Percentiles rank a stretch among this genome's conserved stretches.
Evolutionary conservation across 2,888 invertebrate genomes (phyloP).

Genomic region (Neria commutata): DNA sequence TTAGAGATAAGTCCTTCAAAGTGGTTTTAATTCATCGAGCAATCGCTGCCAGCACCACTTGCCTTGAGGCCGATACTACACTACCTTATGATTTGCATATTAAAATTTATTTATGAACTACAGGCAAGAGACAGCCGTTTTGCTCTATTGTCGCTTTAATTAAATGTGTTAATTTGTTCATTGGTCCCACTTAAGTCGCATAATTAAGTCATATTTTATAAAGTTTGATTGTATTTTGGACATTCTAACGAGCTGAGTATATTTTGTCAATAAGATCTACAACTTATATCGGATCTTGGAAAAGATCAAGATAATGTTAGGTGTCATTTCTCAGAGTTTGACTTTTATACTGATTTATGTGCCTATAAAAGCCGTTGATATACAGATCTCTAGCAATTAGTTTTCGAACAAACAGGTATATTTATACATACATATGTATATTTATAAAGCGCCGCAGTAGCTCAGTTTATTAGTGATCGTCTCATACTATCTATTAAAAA

Average conservation of each 20-base stretch:
- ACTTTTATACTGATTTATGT: not conserved
- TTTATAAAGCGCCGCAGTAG: too few relatives aligned
- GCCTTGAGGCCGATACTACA: not conserved
- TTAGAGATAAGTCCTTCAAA: too few relatives aligned
- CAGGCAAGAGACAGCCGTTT: not conserved
- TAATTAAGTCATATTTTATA: constrained; percentile 24
- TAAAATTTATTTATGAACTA: not conserved
- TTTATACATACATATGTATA: too few relatives aligned
- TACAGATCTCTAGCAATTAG: too few relatives aligned
- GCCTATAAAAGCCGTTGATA: not conserved
- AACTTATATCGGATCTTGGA: too few relatives aligned
- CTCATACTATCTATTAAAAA: too few relatives aligned
- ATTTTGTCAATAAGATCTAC: too few relatives aligned
- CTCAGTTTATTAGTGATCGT: too few relatives aligned
- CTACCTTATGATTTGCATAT: not conserved
- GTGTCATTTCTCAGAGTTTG: too few relatives aligned
- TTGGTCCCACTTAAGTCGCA: constrained; percentile 14
- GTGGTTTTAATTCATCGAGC: too few relatives aligned
- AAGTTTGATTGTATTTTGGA: constrained; percentile 18
- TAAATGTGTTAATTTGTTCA: constrained; percentile 28
- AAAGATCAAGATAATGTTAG: too few relatives aligned
- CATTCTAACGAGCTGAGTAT: not conserved
- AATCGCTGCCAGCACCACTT: not conserved
- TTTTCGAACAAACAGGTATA: too few relatives aligned
- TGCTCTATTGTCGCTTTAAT: constrained; percentile 22